Evolutionary conservation across 2,888 invertebrate species (phyloP).

Genomic region (Muschampia plurimacula): DNA sequence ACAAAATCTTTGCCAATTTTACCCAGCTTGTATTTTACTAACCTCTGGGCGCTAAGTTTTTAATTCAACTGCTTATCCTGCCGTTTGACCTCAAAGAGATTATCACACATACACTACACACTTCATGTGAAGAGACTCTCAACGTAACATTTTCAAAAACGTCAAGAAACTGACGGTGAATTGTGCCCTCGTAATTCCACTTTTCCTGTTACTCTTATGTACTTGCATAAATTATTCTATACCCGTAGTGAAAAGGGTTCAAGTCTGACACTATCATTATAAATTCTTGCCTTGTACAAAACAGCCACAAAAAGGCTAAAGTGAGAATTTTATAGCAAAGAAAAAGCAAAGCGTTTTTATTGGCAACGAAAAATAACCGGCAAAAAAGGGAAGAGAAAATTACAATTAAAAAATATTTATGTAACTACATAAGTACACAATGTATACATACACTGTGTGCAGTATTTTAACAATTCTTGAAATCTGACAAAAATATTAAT

Average conservation of each 20-base stretch:
- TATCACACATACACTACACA: background rate
- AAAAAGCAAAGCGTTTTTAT: background rate
- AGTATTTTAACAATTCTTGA: too few species aligned
- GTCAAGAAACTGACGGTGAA: background rate
- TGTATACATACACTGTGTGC: too few species aligned
- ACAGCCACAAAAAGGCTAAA: conserved; percentile 15
- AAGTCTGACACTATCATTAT: conserved; percentile 24
- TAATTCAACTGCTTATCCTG: background rate
- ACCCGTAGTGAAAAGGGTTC: conserved; percentile 16
- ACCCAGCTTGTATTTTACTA: too few species aligned
- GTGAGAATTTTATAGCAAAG: conserved; percentile 8
- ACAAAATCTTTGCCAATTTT: too few species aligned
- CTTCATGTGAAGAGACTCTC: background rate
- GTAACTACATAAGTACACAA: too few species aligned
- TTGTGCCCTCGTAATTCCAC: conserved; percentile 8
- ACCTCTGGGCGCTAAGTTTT: too few species aligned
- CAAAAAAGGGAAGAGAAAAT: too few species aligned
- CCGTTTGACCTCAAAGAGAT: background rate
- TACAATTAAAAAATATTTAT: too few species aligned
- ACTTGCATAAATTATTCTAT: conserved; percentile 20
- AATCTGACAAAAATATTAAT: too few species aligned
- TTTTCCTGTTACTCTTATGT: conserved; percentile 10
- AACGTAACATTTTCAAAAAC: background rate
- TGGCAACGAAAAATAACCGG: too few species aligned
- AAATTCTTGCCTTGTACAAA: conserved; percentile 9